phyloP scores from a whole-genome alignment of 2,113 vertebrate species.

The Pantherophis guttatus region DNA sequence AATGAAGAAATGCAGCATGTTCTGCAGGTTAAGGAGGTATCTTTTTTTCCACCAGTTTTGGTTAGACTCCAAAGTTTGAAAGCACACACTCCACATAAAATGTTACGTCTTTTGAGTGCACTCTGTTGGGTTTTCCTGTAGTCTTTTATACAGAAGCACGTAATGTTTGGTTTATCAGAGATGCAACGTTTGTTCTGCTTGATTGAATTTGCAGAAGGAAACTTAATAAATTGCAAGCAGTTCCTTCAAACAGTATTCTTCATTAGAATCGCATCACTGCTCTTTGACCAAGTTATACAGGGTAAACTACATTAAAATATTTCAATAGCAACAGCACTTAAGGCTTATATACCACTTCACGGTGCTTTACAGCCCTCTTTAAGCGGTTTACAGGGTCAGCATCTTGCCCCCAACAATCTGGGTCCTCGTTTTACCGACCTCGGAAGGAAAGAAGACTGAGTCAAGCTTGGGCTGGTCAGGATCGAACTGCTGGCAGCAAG shows the following conservation, averaged over 20 bases:
- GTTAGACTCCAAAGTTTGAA: neutral
- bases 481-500: neutral
- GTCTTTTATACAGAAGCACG: neutral
- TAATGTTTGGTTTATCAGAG: neutral
- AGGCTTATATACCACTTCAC: neutral
- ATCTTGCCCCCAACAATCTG: neutral
- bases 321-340: neutral
- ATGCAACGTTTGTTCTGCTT: neutral
- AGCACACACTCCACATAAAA: neutral
- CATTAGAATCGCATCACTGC: neutral
- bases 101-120: neutral
- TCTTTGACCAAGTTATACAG: neutral
- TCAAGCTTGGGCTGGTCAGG: neutral
- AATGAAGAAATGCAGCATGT: neutral
- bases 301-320: neutral
- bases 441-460: neutral
- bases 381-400: neutral
- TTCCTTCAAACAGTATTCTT: neutral
- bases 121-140: neutral
- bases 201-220: neutral
- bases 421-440: neutral
- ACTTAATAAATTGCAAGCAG: neutral
- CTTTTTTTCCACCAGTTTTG: slow-evolving; percentile 3
- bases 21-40: neutral
- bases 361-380: neutral